A percentile compares a stretch with the other conserved stretches of the same genome.
phyloP scores from a whole-genome alignment of 2,888 invertebrate genomes.

The Villa cingulata region DNA sequence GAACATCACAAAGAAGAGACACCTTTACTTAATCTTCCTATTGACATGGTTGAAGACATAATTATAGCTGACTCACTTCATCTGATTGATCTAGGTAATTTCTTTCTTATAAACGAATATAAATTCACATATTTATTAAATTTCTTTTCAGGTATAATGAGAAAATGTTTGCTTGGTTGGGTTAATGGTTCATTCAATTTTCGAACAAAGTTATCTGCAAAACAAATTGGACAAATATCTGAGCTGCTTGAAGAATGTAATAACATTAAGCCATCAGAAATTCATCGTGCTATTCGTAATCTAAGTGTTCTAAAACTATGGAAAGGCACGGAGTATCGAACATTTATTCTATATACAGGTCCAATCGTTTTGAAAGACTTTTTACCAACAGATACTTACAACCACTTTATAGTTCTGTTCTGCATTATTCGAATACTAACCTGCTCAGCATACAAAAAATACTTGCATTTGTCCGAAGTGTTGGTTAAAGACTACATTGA shows the following conservation, averaged over 20 bases:
- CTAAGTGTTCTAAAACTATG: conserved; percentile 15
- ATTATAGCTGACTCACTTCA: not conserved
- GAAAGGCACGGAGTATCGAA: conserved; percentile 17
- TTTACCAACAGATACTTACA: conserved; percentile 4
- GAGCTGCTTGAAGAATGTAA: conserved; percentile 6
- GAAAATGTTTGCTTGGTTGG: too few species aligned
- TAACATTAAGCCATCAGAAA: conserved; percentile 11
- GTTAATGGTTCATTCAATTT: too few species aligned
- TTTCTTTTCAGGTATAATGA: not conserved
- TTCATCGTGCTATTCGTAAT: conserved; percentile 14
- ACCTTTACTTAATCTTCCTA: not conserved
- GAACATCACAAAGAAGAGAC: not conserved
- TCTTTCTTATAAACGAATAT: too few species aligned
- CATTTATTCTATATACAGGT: conserved; percentile 16
- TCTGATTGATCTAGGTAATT: not conserved
- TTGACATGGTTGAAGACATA: not conserved
- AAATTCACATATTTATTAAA: not conserved
- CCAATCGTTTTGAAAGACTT: conserved; percentile 14
- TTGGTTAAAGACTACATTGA: conserved; percentile 15
- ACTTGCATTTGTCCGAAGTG: conserved; percentile 10
- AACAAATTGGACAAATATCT: too few species aligned
- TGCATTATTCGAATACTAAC: conserved; percentile 6
- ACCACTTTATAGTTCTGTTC: conserved; percentile 8
- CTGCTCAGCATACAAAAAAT: conserved; percentile 7
- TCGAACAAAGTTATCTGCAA: too few species aligned